Evolutionary conservation across 2,888 invertebrate species (phyloP).

Genomic region (Erebia palarica): DNA sequence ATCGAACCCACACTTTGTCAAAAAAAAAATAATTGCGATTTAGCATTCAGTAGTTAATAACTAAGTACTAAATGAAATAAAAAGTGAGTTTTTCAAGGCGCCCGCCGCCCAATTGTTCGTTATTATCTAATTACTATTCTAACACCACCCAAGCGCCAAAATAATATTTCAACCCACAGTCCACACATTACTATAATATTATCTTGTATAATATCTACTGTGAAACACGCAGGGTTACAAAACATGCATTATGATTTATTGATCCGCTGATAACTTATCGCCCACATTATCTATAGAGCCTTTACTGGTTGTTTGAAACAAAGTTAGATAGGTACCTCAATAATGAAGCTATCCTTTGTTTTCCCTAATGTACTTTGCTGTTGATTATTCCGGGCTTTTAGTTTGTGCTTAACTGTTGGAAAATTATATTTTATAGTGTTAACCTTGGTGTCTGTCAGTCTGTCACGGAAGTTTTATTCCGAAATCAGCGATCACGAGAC

Average conservation of each 20-base stretch:
- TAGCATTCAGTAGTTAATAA: too few species aligned
- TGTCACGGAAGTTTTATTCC: neutral
- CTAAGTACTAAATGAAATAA: too few species aligned
- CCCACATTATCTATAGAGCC: constrained; percentile 60
- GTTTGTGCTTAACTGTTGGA: neutral
- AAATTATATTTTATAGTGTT: neutral
- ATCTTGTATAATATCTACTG: constrained; percentile 12
- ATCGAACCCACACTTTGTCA: too few species aligned
- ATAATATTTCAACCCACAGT: constrained; percentile 31
- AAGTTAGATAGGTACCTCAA: constrained; percentile 15
- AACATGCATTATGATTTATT: constrained; percentile 67
- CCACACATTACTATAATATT: constrained; percentile 28
- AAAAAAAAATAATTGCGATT: too few species aligned
- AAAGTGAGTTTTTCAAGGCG: too few species aligned
- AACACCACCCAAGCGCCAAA: neutral
- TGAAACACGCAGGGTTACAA: constrained; percentile 44
- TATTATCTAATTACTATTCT: neutral
- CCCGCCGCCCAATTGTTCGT: neutral
- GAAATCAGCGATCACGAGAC: neutral
- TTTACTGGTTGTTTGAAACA: constrained; percentile 38
- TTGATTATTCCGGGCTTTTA: neutral
- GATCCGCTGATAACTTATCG: constrained; percentile 76
- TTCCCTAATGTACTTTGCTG: constrained; percentile 24
- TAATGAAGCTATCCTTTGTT: constrained; percentile 29
- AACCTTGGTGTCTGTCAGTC: neutral